These are phyloP conservation scores for Calephelis nemesis DNA, from an alignment of 1,140 invertebrate genomes.

Conservation along the genomic window DNA sequence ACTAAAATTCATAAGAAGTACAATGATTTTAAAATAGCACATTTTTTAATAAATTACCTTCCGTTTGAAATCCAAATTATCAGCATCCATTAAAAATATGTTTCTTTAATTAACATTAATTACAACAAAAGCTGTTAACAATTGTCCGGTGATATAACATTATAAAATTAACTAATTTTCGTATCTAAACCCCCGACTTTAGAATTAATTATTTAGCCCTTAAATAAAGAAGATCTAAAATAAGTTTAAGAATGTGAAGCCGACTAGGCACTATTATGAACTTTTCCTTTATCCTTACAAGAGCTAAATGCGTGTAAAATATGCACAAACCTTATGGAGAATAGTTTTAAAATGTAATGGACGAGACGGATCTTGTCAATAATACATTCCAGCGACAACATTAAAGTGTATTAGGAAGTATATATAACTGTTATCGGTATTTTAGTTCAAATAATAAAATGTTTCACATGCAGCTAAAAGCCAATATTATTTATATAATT, in stretches of 20 bases:
- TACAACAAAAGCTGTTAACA: too few relatives aligned
- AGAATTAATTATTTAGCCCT: not conserved
- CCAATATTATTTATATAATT: too few relatives aligned
- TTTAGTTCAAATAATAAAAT: not conserved
- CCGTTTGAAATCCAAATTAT: too few relatives aligned
- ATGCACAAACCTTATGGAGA: not conserved
- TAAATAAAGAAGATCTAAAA: not conserved
- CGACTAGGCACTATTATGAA: not conserved
- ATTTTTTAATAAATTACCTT: too few relatives aligned
- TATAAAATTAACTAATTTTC: too few relatives aligned
- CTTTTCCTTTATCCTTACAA: not conserved
- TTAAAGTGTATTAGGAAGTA: not conserved
- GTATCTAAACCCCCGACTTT: too few relatives aligned
- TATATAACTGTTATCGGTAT: not conserved
- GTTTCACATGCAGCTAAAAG: too few relatives aligned
- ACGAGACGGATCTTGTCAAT: not conserved
- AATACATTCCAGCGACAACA: not conserved
- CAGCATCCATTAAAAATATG: too few relatives aligned
- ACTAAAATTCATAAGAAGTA: too few relatives aligned
- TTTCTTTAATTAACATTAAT: too few relatives aligned
- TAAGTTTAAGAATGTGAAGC: not conserved
- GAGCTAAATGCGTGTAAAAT: not conserved
- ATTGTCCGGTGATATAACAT: too few relatives aligned
- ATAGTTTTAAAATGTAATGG: not conserved
- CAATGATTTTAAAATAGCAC: too few relatives aligned